Conservation (phyloP, 2,113 vertebrate genomes). For the Petrocephalus zakoni region DNA sequence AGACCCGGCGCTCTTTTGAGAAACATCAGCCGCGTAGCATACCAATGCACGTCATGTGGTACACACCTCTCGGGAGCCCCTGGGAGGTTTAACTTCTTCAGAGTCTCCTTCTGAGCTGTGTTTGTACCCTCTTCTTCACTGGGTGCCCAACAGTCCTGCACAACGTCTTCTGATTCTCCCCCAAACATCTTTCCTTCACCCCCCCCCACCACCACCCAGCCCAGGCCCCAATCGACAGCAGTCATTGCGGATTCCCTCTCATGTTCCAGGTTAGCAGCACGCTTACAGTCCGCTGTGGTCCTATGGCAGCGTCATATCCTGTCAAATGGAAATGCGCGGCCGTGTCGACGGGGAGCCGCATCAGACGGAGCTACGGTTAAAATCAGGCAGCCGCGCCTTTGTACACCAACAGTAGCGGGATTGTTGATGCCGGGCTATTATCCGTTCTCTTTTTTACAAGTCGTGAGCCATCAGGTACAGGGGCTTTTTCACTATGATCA, state of each 20-base stretch:
- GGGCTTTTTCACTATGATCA: neutral
- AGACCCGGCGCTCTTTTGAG: conserved; percentile 36
- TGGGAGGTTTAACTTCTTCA: conserved; percentile 7
- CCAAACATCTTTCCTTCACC: neutral
- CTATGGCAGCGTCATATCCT: neutral
- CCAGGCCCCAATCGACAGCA: neutral
- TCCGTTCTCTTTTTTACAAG: neutral
- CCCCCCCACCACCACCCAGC: neutral
- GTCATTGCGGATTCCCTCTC: conserved; percentile 29
- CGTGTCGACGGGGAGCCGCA: neutral
- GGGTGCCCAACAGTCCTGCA: conserved; percentile 1
- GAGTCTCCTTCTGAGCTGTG: neutral
- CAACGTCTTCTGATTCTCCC: neutral
- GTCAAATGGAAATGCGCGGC: neutral
- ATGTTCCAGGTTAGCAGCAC: neutral
- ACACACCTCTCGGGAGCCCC: neutral
- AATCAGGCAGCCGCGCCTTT: neutral
- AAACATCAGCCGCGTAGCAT: neutral
- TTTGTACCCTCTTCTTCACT: neutral
- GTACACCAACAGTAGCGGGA: neutral
- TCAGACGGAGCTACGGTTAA: neutral
- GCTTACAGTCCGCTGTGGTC: neutral
- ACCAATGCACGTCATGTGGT: neutral
- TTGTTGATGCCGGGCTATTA: neutral
- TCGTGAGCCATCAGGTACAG: neutral